Evolutionary conservation across 37 sponge, comb jelly and placozoan species (phyloP).

Genomic region (Cladorhizidae sp.): DNA sequence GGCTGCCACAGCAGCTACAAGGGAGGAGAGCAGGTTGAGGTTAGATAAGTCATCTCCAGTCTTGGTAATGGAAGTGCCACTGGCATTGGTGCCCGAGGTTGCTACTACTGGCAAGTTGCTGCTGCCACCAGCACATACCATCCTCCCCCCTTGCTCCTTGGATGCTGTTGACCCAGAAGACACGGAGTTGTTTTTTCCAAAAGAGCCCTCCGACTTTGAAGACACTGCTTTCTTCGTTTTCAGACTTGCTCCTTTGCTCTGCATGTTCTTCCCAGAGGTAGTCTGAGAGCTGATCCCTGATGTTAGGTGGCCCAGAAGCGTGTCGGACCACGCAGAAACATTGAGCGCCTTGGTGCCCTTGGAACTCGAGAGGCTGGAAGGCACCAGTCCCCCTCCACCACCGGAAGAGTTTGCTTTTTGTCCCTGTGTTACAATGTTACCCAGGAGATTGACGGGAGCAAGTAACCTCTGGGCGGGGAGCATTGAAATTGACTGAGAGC

Average conservation of each 20-base stretch:
- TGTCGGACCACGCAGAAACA: conserved; percentile 11
- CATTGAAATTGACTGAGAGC: conserved; percentile 13
- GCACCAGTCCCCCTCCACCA: background rate
- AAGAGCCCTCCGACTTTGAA: background rate
- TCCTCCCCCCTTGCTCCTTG: background rate
- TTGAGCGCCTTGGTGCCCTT: background rate
- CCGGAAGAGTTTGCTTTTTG: background rate
- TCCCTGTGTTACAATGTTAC: conserved; percentile 14
- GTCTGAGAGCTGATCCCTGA: background rate
- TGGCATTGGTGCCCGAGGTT: background rate
- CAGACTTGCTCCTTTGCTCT: background rate
- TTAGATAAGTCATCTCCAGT: conserved; percentile 52
- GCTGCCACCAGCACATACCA: background rate
- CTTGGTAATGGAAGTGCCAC: background rate
- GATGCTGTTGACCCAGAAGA: background rate
- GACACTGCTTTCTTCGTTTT: background rate
- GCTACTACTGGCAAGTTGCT: background rate
- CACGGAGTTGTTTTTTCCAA: background rate
- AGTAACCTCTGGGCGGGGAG: conserved; percentile 16
- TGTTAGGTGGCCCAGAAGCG: conserved; percentile 36
- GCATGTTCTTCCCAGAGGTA: background rate
- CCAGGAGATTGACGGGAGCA: conserved; percentile 12
- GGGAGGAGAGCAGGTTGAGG: conserved; percentile 59
- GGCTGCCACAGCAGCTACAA: conserved; percentile 48
- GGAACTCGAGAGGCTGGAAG: background rate